Evolutionary conservation across 2,797 vertebrate genomes (phyloP).

Genomic region (Pyrrhura leucotis): DNA sequence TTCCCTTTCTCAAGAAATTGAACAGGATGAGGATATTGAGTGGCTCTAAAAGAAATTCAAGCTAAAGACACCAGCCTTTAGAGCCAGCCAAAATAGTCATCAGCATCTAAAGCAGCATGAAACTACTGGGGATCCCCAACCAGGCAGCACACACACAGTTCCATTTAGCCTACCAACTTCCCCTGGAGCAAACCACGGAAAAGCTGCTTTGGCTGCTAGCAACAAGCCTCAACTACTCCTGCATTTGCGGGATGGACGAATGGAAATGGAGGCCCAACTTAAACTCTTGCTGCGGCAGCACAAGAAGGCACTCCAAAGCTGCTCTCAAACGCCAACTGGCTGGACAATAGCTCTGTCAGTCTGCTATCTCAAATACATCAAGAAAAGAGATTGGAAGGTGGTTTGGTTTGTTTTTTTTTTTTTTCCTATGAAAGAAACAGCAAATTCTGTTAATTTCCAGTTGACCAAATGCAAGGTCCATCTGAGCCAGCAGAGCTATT

Average conservation of each 20-base stretch:
- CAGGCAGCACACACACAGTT: neutral
- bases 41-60: neutral
- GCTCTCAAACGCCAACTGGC: accelerated
- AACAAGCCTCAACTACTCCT: neutral
- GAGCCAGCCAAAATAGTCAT: neutral
- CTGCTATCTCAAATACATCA: neutral
- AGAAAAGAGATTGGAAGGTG: neutral
- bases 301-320: neutral
- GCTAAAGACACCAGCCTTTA: neutral
- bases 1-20: neutral
- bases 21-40: neutral
- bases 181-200: neutral
- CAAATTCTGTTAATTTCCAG: neutral
- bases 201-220: neutral
- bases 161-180: neutral
- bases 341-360: neutral
- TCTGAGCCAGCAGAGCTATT: neutral
- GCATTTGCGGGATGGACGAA: neutral
- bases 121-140: neutral
- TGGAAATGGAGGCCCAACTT: neutral
- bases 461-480: neutral
- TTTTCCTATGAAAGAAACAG: neutral
- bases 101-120: neutral
- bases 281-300: neutral
- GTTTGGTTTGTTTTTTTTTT: neutral